Evolutionary conservation across 2,113 vertebrate genomes (phyloP).

Genomic region (Eurystomus gularis): DNA sequence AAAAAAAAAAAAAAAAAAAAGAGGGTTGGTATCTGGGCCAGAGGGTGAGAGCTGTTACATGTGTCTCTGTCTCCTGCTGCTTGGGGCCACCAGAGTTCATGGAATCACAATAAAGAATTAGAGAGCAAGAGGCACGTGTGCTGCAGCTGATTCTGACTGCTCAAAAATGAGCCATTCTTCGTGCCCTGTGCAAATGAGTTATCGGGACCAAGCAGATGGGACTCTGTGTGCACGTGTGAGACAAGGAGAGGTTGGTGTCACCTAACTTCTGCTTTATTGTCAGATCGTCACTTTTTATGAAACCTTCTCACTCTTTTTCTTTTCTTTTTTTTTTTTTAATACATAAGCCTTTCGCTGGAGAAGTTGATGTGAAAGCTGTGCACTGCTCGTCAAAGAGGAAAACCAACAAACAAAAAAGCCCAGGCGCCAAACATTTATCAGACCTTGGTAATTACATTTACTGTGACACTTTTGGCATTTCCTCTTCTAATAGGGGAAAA

Average conservation of each 20-base stretch:
- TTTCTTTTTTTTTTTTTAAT: background rate
- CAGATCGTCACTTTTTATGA: background rate
- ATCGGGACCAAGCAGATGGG: slow-evolving; percentile 53
- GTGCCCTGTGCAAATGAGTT: slow-evolving; percentile 64
- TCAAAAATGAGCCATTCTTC: slow-evolving; percentile 68
- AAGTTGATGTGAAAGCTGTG: background rate
- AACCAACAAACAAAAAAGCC: slow-evolving; percentile 23
- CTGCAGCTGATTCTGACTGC: slow-evolving; percentile 75
- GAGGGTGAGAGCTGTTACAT: slow-evolving; percentile 78
- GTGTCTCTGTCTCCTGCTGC: slow-evolving; percentile 76
- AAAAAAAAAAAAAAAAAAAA: background rate
- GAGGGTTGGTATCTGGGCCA: slow-evolving; percentile 64
- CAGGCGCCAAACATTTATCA: background rate
- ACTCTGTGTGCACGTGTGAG: background rate
- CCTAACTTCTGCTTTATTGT: slow-evolving; percentile 59
- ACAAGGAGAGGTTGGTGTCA: slow-evolving; percentile 5
- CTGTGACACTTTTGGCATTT: slow-evolving; percentile 56
- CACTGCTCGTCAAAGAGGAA: background rate
- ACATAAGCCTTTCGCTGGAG: accelerated
- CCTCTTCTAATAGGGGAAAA: background rate
- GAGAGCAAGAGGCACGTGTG: slow-evolving; percentile 65
- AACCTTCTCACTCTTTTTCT: background rate
- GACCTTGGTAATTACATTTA: slow-evolving; percentile 57
- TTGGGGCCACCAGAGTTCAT: slow-evolving; percentile 63
- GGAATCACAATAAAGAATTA: slow-evolving; percentile 72